Base-by-base conservation (phyloP, 2,888 invertebrate genomes). In the Incurvaria masculella region DNA sequence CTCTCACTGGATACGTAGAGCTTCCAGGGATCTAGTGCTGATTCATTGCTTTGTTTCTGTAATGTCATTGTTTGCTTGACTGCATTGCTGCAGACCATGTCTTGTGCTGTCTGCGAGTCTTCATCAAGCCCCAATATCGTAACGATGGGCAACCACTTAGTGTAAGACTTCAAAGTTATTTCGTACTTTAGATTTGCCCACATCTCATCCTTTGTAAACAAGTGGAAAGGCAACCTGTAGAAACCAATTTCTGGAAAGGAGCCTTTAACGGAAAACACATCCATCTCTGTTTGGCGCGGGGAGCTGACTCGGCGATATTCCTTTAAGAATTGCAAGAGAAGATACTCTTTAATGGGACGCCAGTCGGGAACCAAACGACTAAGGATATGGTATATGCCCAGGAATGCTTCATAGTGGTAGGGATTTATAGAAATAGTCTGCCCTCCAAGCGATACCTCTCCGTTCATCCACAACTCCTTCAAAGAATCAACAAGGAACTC, bases 51-150 rank as follows among this genome's bases (percentile, higher is more conserved):
- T 42, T 59, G 64, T 56, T 70, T 73, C 54, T 71, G 61, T n/a
- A 65, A 59, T 16, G 78, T 79, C 79, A 79, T 79, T 2, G 78
- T 79, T 65, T 79, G 79, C 59, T 78, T 78, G 20, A 79, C 66
- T 47, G 79, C 79, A 49, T 76, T 79, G 57, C 79, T 79, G 53
- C 79, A 79, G 56, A 79, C 72, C 79, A 79, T 79, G 56, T 79
- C 79, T 55, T 62, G 68, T n/a, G 74, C 72, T 23, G 69, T 73
- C 61, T 79, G 79, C 49, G 65, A 55, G 60, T 78, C 71, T 16
- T 66, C 63, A 55, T 79, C 72, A 18, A 79, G 62, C 23, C 69
- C 62, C 38, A 79, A 59, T 50, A 79, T 62, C 38, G 69, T 59
- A 33, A 72, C 76, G 39, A 69, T 64, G 18, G 75, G 73, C 43